phyloP scores from a whole-genome alignment of 2,113 vertebrate genomes.

The Cichladusa arquata region DNA sequence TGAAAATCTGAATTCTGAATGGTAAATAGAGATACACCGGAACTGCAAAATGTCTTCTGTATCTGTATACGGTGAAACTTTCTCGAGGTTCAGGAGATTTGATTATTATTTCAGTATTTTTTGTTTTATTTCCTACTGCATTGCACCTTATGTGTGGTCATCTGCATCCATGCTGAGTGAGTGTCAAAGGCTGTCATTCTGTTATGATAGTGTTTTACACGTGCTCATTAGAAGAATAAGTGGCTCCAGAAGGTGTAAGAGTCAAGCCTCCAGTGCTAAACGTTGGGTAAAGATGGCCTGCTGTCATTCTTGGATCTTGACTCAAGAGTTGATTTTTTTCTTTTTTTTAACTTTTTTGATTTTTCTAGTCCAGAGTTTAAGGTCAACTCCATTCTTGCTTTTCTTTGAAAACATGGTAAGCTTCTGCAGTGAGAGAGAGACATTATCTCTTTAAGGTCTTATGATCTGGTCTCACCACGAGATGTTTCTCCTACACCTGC shows the following conservation, averaged over 20 bases:
- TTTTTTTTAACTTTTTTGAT: too few species aligned
- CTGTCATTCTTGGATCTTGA: not conserved
- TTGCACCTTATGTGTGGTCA: slow-evolving; percentile 1
- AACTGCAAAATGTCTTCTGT: not conserved
- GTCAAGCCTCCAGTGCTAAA: not conserved
- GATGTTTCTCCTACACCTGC: not conserved
- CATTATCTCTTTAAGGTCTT: not conserved
- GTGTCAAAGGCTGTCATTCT: slow-evolving; percentile 27
- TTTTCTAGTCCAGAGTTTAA: not conserved
- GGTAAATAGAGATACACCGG: not conserved
- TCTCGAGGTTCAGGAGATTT: not conserved
- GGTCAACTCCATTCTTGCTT: not conserved
- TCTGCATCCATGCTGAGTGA: not conserved
- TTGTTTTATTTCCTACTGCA: not conserved
- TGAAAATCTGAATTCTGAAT: not conserved
- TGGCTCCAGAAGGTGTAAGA: slow-evolving; percentile 10
- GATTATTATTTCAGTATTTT: not conserved
- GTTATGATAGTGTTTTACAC: not conserved
- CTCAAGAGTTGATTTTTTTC: not conserved
- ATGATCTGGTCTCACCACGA: accelerated
- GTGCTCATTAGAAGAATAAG: not conserved
- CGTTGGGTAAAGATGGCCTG: not conserved
- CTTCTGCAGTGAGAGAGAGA: not conserved
- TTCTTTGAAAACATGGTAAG: not conserved
- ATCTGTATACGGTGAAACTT: not conserved